These are phyloP conservation scores for Pachydiplax longipennis DNA, from an alignment of 2,888 invertebrate genomes.

Conservation along the genomic window DNA sequence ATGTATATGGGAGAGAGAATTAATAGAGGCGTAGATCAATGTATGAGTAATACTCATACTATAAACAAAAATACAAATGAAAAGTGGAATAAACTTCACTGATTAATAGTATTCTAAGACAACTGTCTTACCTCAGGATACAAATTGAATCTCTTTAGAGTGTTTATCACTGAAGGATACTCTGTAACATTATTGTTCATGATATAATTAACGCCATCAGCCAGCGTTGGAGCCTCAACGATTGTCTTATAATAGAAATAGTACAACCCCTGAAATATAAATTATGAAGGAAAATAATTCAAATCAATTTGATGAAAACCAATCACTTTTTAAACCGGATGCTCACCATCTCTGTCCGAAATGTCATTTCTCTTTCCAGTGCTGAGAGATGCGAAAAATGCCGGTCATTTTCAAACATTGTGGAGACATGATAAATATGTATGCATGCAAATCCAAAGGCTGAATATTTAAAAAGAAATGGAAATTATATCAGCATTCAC, in stretches of 20 bases:
- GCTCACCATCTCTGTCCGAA: conserved; percentile 84
- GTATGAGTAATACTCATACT: neutral
- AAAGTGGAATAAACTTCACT: neutral
- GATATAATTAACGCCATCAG: conserved; percentile 69
- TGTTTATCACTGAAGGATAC: conserved; percentile 81
- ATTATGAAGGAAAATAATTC: neutral
- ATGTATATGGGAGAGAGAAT: neutral
- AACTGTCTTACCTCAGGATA: conserved; percentile 75
- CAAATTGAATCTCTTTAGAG: conserved; percentile 81
- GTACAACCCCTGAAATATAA: conserved; percentile 73
- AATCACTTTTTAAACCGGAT: conserved; percentile 14
- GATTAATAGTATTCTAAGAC: no score
- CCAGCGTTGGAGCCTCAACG: conserved; percentile 70
- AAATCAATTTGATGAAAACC: neutral
- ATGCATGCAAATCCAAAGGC: conserved; percentile 67
- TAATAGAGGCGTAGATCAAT: neutral
- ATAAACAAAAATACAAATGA: neutral
- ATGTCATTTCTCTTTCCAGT: conserved; percentile 83
- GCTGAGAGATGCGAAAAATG: conserved; percentile 85
- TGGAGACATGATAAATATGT: conserved; percentile 73
- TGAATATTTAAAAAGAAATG: conserved; percentile 55
- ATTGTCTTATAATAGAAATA: conserved; percentile 88
- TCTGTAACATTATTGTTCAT: conserved; percentile 81
- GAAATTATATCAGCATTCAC: no score
- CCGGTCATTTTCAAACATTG: conserved; percentile 81